Percentiles rank a stretch among this genome's conserved stretches.
Evolutionary conservation across 2,797 vertebrate genomes (phyloP).

Genomic region (Enteromius argenteus): DNA sequence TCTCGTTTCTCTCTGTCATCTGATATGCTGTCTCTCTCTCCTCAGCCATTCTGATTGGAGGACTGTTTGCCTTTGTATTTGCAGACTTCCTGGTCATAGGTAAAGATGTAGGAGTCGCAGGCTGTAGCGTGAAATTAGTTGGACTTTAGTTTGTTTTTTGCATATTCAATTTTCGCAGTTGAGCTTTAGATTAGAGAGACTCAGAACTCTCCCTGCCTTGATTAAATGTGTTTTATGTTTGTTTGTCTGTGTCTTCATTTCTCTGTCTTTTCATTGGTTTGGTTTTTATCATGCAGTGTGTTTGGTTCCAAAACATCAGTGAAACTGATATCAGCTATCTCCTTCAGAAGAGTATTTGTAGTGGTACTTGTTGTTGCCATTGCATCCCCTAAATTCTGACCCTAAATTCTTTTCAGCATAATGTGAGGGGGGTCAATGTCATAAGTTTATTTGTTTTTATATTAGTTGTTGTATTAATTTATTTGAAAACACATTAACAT

Average conservation of each 20-base stretch:
- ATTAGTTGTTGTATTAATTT: background rate
- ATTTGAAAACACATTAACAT: background rate
- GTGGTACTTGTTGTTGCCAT: background rate
- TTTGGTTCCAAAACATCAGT: background rate
- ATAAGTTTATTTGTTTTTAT: background rate
- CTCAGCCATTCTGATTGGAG: slow-evolving; percentile 83
- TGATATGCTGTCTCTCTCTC: slow-evolving; percentile 79
- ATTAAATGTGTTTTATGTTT: slow-evolving; percentile 31
- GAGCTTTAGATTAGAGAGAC: slow-evolving; percentile 23
- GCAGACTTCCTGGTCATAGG: slow-evolving; percentile 84
- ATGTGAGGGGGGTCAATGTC: background rate
- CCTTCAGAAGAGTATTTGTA: background rate
- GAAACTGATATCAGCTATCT: background rate
- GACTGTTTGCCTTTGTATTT: slow-evolving; percentile 82
- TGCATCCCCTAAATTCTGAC: background rate
- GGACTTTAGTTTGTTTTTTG: slow-evolving; percentile 19
- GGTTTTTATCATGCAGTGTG: background rate
- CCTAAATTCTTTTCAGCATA: too few species aligned
- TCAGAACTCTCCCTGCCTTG: slow-evolving; percentile 10
- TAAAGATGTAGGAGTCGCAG: slow-evolving; percentile 68
- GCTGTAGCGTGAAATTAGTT: slow-evolving; percentile 36
- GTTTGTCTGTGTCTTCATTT: slow-evolving; percentile 21
- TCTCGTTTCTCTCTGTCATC: slow-evolving; percentile 41
- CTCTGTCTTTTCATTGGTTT: slow-evolving; percentile 30
- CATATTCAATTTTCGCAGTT: background rate